Conservation (phyloP, 2,113 vertebrate species). For the Chaetura pelagica region DNA sequence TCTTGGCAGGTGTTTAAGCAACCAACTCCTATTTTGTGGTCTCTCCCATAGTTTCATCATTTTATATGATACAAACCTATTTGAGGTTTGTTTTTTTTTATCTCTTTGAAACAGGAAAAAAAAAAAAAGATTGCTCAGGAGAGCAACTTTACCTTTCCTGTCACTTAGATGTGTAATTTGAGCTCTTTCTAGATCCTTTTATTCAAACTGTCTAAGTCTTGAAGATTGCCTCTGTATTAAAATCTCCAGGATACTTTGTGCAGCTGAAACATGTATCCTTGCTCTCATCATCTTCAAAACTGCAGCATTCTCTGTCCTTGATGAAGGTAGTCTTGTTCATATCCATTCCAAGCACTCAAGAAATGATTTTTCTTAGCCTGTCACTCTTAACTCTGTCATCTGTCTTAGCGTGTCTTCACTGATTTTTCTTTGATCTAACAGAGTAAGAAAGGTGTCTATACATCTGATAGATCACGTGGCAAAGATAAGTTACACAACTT, state of each 20-base stretch:
- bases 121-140: not conserved
- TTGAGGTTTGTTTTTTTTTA: not conserved
- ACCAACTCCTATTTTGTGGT: not conserved
- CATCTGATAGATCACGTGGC: not conserved
- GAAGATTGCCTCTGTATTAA: slow-evolving; percentile 42
- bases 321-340: slow-evolving; percentile 48
- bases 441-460: slow-evolving; percentile 26
- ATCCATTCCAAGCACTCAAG: slow-evolving; percentile 48
- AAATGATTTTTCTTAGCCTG: slow-evolving; percentile 45
- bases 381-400: slow-evolving; percentile 33
- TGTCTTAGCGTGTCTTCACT: not conserved
- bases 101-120: not conserved
- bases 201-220: slow-evolving; percentile 49
- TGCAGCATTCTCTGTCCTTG: not conserved
- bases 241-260: slow-evolving; percentile 39
- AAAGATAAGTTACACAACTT: not conserved
- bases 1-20: not conserved
- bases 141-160: not conserved
- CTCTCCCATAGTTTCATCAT: not conserved
- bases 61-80: not conserved
- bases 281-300: slow-evolving; percentile 41
- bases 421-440: slow-evolving; percentile 32
- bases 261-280: slow-evolving; percentile 1
- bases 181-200: slow-evolving; percentile 32
- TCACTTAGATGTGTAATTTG: slow-evolving; percentile 37